These are phyloP conservation scores for Holcopasites calliopsidis DNA, from an alignment of 1,140 invertebrate species.

Conservation along the genomic window DNA sequence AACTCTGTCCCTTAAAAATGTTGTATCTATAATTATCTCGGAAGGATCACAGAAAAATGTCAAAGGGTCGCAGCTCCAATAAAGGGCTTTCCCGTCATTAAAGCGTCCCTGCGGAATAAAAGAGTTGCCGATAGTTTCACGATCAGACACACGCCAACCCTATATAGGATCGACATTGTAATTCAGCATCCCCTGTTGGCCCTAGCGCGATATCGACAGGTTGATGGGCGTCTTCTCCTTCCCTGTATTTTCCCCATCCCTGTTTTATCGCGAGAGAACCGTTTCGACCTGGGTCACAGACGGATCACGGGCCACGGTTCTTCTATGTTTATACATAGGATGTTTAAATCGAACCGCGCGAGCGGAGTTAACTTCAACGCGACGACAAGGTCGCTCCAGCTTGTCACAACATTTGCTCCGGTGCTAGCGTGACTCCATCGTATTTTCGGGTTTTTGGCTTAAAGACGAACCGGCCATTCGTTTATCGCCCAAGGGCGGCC, in stretches of 20 bases:
- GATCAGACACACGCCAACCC: neutral
- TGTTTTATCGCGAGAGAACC: neutral
- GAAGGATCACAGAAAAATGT: too few relatives aligned
- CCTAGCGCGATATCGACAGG: constrained; percentile 19
- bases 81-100: too few relatives aligned
- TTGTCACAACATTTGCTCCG: constrained; percentile 38
- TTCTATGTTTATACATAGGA: constrained; percentile 45
- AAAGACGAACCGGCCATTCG: constrained; percentile 21
- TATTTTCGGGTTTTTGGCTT: constrained; percentile 38
- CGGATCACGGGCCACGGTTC: constrained; percentile 36
- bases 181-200: neutral
- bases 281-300: constrained; percentile 41
- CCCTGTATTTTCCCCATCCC: too few relatives aligned
- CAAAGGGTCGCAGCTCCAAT: too few relatives aligned
- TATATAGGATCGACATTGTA: neutral
- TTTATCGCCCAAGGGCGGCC: constrained; percentile 33
- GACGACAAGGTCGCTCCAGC: constrained; percentile 43
- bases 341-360: constrained; percentile 41
- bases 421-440: constrained; percentile 35
- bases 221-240: neutral
- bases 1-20: too few relatives aligned
- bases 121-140: too few relatives aligned
- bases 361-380: constrained; percentile 45
- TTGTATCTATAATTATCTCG: too few relatives aligned
- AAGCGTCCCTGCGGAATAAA: too few relatives aligned